These are phyloP conservation scores for Reticulitermes speratus DNA, from an alignment of 1,140 invertebrate species.

Conservation along the genomic window DNA sequence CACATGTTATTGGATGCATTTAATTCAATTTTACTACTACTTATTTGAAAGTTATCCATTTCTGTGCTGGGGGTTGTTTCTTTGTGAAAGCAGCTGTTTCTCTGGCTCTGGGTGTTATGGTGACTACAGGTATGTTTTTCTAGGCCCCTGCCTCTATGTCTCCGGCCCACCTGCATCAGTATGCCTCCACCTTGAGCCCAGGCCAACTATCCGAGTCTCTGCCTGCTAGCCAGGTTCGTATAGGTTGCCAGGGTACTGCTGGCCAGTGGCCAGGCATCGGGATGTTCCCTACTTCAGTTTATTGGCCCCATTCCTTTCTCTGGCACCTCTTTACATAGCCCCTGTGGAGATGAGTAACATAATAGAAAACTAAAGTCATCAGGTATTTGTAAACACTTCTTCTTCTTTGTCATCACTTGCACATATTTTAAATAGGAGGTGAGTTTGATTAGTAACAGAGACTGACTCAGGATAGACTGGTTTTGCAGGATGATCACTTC, in stretches of 20 bases:
- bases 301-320: not conserved
- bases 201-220: slow-evolving; percentile 72
- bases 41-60: not conserved
- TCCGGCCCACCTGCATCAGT: slow-evolving; percentile 80
- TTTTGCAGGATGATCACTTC: not conserved
- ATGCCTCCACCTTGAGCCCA: slow-evolving; percentile 64
- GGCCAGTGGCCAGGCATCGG: not conserved
- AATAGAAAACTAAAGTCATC: not conserved
- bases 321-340: slow-evolving; percentile 7
- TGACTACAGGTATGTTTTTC: slow-evolving; percentile 41
- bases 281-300: slow-evolving; percentile 8
- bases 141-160: slow-evolving; percentile 88
- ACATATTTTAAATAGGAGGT: not conserved
- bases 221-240: slow-evolving; percentile 74
- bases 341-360: not conserved
- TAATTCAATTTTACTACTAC: too few species aligned
- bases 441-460: not conserved
- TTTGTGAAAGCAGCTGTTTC: not conserved
- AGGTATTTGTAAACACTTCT: slow-evolving; percentile 3
- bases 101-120: slow-evolving; percentile 18
- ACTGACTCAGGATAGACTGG: not conserved
- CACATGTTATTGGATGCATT: too few species aligned
- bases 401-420: not conserved
- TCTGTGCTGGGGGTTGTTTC: not conserved
- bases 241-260: not conserved